Evolutionary conservation across 2,113 vertebrate genomes (phyloP), one percentile per base, ranked within the genome.

Genomic region (Sialia sialis): DNA sequence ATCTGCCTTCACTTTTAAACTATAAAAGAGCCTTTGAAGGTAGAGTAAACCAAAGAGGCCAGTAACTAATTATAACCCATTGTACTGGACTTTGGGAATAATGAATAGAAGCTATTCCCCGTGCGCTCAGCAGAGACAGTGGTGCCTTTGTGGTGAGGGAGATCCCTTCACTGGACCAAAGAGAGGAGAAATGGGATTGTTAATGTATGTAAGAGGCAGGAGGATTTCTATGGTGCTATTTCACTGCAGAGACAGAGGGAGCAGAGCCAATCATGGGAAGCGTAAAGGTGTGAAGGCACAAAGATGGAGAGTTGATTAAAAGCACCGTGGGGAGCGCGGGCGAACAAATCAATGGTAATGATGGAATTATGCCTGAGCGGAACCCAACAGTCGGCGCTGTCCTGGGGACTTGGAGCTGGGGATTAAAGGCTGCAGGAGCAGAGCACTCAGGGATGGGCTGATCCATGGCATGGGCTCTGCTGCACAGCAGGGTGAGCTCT

Each of bases 301-400:
- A 96, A 95, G 93, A 95, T 88, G 90, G 87, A 88, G 93, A 95
- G 91, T 74, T 96, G 95, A 97, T 97, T 97, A 96, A 97, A 96
- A 94, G 89, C 87, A 93, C 95, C 72, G 2, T 74, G 91, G 93
- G 93, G 96, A 96, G 87, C 14, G 2, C 27, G 72, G 84, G 74
- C 3, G 84, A 93, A 91, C 89, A 96, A 93, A 96, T 94, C 96
- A 95, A 55, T 81, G 94, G 84, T 94, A 95, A 94, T 90, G 91
- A 90, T 85, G 82, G 93, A 87, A 97, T 96, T 95, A 94, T 88
- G 96, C 85, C 91, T 89, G 87, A 95, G 78, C 4, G 4, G 72
- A 96, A 86, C 82, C 87, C 89, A 88, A 63, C 19, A 77, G 93
- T 48, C 90, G 88, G 77, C 3, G 0, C n/a, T 66, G 77, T 82